Conservation (phyloP, 2,113 vertebrate species). For the Psophia crepitans region DNA sequence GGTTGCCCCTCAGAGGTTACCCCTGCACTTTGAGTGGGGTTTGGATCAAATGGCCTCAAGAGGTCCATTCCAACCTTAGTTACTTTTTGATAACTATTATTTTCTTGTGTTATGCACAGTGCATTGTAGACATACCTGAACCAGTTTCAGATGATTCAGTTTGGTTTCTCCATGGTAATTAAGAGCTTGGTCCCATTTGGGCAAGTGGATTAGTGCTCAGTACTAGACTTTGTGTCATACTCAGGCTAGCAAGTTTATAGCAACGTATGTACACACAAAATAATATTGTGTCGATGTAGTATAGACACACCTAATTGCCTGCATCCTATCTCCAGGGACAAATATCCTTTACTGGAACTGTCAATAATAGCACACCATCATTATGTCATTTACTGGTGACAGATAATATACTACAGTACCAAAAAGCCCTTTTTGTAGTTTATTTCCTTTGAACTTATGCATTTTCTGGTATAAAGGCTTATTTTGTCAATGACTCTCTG, state of each 20-base stretch:
- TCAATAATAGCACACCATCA: not conserved
- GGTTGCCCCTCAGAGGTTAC: not conserved
- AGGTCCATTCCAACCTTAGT: not conserved
- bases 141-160: not conserved
- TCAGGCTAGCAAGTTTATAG: not conserved
- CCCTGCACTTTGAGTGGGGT: not conserved
- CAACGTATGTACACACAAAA: rapidly evolving
- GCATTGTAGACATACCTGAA: not conserved
- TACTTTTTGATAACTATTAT: not conserved
- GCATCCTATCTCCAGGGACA: not conserved
- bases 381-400: not conserved
- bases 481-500: not conserved
- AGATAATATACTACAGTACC: not conserved
- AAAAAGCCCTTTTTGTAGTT: not conserved
- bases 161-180: not conserved
- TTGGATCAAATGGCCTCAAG: not conserved
- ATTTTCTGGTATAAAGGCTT: not conserved
- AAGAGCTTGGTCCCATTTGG: not conserved
- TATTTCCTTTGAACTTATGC: not conserved
- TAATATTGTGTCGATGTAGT: not conserved
- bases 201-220: not conserved
- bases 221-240: not conserved
- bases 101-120: not conserved
- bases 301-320: not conserved
- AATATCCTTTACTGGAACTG: not conserved